Evolutionary conservation across 1,140 invertebrate species (phyloP).

Genomic region (Ooceraea biroi): DNA sequence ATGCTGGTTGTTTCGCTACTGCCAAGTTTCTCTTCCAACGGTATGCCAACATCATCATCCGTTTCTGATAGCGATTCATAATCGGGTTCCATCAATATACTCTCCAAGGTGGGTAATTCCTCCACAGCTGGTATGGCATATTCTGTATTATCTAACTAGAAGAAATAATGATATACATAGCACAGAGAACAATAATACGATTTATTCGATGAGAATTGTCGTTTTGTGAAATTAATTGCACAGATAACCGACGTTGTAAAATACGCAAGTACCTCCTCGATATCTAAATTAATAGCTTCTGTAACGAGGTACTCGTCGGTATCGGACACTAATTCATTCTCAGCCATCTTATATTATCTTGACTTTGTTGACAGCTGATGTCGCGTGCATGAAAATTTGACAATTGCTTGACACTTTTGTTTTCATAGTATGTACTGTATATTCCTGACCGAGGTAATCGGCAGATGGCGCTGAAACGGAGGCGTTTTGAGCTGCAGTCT

Average conservation of each 20-base stretch:
- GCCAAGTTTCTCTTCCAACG: constrained; percentile 79
- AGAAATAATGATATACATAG: constrained; percentile 38
- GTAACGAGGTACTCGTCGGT: constrained; percentile 88
- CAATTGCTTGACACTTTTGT: constrained; percentile 55
- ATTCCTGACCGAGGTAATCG: background rate
- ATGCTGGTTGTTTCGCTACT: constrained; percentile 83
- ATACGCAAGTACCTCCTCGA: constrained; percentile 88
- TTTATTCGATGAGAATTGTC: background rate
- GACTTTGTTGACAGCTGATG: constrained; percentile 64
- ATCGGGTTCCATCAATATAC: constrained; percentile 93
- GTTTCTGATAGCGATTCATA: constrained; percentile 88
- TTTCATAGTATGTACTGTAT: constrained; percentile 31
- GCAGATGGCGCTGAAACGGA: background rate
- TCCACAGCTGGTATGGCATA: constrained; percentile 93
- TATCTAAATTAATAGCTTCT: constrained; percentile 88
- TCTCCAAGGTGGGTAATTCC: constrained; percentile 93
- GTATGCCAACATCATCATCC: constrained; percentile 86
- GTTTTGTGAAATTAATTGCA: constrained; percentile 21
- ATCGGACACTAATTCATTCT: constrained; percentile 88
- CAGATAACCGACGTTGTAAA: background rate
- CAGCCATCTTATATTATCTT: constrained; percentile 83
- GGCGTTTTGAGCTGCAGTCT: background rate
- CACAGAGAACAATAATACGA: background rate
- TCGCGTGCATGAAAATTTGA: constrained; percentile 57
- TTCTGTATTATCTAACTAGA: constrained; percentile 92